Percentiles rank a stretch among this genome's conserved stretches.
These are phyloP conservation scores for Lophotis ruficrista DNA, from an alignment of 2,113 vertebrate species.

Conservation along the genomic window DNA sequence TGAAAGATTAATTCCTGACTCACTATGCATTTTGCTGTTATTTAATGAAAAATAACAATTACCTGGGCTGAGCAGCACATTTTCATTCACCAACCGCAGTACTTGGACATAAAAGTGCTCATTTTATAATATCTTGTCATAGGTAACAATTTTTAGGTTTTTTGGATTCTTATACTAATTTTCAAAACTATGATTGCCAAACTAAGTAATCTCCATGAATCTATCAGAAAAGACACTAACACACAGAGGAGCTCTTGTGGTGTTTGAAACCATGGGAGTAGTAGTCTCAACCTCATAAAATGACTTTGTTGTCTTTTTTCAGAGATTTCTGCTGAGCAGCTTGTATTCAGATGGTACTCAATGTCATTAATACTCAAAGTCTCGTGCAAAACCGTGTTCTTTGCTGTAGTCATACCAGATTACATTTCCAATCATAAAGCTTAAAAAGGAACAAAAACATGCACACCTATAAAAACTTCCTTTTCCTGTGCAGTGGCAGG, in stretches of 20 bases:
- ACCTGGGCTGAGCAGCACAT: neutral
- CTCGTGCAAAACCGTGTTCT: neutral
- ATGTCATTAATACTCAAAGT: neutral
- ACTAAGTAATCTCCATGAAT: neutral
- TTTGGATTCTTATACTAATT: neutral
- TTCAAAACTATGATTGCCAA: neutral
- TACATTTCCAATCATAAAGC: neutral
- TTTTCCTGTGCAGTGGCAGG: neutral
- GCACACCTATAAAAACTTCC: neutral
- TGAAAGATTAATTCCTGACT: neutral
- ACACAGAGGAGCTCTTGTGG: neutral
- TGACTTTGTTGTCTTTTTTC: neutral
- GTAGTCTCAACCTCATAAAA: neutral
- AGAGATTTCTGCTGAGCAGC: neutral
- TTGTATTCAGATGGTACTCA: neutral
- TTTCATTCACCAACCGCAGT: neutral
- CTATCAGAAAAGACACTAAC: neutral
- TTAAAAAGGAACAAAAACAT: neutral
- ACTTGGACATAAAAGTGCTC: neutral
- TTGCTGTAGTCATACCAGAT: neutral
- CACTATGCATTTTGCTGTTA: slow-evolving; percentile 36
- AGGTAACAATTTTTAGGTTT: neutral
- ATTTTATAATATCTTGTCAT: neutral
- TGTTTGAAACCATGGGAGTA: neutral
- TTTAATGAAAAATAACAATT: slow-evolving; percentile 27